A percentile compares a stretch with the other conserved stretches of the same genome.
Evolutionary conservation across 2,113 vertebrate species (phyloP).

Genomic region (Charina bottae): DNA sequence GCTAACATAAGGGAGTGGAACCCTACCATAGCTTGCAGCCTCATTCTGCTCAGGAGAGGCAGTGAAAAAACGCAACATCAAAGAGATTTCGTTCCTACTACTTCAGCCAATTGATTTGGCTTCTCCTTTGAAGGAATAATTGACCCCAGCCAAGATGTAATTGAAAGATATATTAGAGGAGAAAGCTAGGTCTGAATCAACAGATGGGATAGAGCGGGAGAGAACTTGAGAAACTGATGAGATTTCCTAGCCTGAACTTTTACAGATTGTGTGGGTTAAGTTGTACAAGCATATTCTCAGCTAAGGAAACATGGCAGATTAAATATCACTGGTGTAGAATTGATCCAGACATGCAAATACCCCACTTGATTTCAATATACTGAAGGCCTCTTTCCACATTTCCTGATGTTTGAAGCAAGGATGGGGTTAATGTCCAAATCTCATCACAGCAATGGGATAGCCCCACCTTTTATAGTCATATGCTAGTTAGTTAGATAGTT

Average conservation of each 20-base stretch:
- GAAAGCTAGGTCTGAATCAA: constrained; percentile 37
- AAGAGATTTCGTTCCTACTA: constrained; percentile 51
- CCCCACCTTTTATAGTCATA: not conserved
- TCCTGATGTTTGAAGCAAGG: not conserved
- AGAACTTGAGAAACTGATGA: not conserved
- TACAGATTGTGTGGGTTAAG: rapidly evolving
- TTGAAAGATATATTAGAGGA: constrained; percentile 49
- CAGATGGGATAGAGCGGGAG: not conserved
- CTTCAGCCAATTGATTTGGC: constrained; percentile 63
- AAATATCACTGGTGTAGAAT: not conserved
- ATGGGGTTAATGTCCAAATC: too few species aligned
- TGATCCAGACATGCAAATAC: too few species aligned
- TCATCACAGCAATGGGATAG: too few species aligned
- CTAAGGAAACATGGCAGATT: not conserved
- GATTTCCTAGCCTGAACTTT: constrained; percentile 11
- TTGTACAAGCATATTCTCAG: not conserved
- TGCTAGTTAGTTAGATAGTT: not conserved
- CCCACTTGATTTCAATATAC: not conserved
- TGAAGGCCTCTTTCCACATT: not conserved
- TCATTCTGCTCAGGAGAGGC: constrained; percentile 13
- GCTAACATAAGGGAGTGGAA: not conserved
- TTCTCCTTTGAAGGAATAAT: constrained; percentile 61
- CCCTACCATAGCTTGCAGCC: not conserved
- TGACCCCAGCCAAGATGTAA: constrained; percentile 58
- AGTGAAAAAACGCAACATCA: constrained; percentile 54